Conservation (phyloP, 1,140 invertebrate species). For the Hycleus phaleratus region DNA sequence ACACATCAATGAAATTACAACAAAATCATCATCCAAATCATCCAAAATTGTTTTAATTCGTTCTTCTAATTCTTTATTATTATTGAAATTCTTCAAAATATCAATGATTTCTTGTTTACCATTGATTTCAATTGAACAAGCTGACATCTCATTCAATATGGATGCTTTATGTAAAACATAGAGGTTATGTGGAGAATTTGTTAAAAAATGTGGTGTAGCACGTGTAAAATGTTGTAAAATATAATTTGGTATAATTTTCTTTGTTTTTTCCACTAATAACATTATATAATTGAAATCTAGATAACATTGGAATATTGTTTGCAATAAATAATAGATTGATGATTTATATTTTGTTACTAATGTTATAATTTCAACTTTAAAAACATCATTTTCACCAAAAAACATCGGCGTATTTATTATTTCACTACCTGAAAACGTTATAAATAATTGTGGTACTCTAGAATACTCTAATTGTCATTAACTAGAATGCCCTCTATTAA, state of each 20-base stretch:
- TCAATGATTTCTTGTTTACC: too few species aligned
- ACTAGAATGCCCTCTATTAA: too few species aligned
- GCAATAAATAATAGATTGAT: constrained; percentile 44
- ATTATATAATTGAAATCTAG: constrained; percentile 59
- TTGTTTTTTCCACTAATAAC: constrained; percentile 39
- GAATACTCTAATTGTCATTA: too few species aligned
- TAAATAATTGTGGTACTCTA: too few species aligned
- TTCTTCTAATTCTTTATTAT: too few species aligned
- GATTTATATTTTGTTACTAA: constrained; percentile 54
- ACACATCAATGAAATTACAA: constrained; percentile 36
- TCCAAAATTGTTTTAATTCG: too few species aligned
- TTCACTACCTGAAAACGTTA: neutral
- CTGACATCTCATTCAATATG: too few species aligned
- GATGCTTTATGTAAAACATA: too few species aligned
- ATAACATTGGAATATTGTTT: constrained; percentile 58
- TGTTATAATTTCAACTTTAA: constrained; percentile 58
- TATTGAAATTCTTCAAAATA: too few species aligned
- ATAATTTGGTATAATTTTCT: neutral
- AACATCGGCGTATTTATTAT: constrained; percentile 14
- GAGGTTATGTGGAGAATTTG: neutral
- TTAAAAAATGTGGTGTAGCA: neutral
- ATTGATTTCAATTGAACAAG: too few species aligned
- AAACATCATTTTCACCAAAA: constrained; percentile 47
- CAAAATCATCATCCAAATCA: too few species aligned
- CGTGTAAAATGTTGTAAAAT: neutral